Base-by-base conservation (phyloP, 1,140 invertebrate species). In the Phocides pigmalion region DNA sequence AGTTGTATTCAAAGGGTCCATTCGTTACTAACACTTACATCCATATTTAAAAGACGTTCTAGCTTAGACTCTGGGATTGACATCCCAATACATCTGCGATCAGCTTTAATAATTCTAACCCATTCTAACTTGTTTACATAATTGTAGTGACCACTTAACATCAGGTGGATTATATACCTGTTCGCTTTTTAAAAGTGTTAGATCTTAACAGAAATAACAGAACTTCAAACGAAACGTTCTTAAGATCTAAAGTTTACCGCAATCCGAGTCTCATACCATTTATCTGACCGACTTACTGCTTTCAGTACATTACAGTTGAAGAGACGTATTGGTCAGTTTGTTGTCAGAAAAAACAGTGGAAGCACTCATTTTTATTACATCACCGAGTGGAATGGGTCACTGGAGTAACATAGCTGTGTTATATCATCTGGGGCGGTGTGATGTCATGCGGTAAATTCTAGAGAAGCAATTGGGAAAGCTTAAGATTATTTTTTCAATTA, bases 361-460 rank as follows among this genome's bases (percentile, higher is more conserved):
- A 61, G 41, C 51, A 42, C 39, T 49, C 63, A 68, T 54, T 58
- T 53, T 65, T 62, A 70, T 82, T 82, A 74, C 72, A 78, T 79
- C 72, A 79, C 58, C 17, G 39, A 72, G 50, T 22, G 51, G 58
- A 72, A 70, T 67, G 66, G 76, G 79, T 79, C 72, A 76, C 63
- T 66, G 62, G 70, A 65, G 35, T 76, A 51, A 49, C 51, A n/a
- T n/a, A n/a, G 11, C 28, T 66, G 72, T 66, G 62, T 74, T 71
- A 76, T 59, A 32, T 37, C 53, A 66, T 61, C 15, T 68, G 39
- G 68, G 63, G 51, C 67, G 53, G 25, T n/a, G 20, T 54, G 37
- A 54, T 54, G 51, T 56, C 53, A 56, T 28, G 53, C 12, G 35
- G 20, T 51, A 19, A 54, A 14, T 42, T 54, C 14, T 56, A 15